phyloP scores from a whole-genome alignment of 2,113 vertebrate genomes.

The Amazona guildingii region DNA sequence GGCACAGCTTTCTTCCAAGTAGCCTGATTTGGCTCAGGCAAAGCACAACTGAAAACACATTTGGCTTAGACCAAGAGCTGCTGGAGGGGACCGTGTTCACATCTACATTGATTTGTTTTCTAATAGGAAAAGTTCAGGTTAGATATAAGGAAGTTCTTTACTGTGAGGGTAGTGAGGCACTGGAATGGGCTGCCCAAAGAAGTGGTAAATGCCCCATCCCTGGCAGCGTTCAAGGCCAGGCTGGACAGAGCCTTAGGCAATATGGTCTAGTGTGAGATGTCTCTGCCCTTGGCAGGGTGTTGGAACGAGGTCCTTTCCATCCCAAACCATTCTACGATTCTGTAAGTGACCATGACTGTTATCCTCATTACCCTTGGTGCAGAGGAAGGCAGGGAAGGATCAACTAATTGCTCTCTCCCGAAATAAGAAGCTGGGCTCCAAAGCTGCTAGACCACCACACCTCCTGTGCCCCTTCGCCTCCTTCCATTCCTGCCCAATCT shows the following conservation, averaged over 20 bases:
- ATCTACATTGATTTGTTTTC: background rate
- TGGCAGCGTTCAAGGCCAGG: background rate
- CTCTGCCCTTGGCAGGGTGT: background rate
- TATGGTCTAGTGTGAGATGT: background rate
- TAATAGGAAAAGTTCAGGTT: background rate
- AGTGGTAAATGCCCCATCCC: background rate
- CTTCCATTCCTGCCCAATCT: background rate
- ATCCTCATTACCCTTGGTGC: background rate
- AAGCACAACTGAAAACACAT: accelerated
- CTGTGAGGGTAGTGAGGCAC: background rate
- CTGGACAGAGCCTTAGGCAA: background rate
- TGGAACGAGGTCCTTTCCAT: background rate
- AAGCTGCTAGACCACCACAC: background rate
- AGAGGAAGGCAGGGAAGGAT: background rate
- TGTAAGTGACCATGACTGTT: background rate
- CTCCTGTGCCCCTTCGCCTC: accelerated
- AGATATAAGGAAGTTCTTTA: background rate
- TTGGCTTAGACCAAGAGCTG: background rate
- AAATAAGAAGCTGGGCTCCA: background rate
- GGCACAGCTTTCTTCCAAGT: background rate
- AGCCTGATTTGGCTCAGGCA: background rate
- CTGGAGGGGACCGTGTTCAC: background rate
- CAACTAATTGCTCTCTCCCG: background rate
- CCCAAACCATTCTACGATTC: background rate
- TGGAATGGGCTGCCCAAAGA: background rate